Conservation (phyloP, 2,797 vertebrate genomes). For the Pseudocheirus occidentalis region DNA sequence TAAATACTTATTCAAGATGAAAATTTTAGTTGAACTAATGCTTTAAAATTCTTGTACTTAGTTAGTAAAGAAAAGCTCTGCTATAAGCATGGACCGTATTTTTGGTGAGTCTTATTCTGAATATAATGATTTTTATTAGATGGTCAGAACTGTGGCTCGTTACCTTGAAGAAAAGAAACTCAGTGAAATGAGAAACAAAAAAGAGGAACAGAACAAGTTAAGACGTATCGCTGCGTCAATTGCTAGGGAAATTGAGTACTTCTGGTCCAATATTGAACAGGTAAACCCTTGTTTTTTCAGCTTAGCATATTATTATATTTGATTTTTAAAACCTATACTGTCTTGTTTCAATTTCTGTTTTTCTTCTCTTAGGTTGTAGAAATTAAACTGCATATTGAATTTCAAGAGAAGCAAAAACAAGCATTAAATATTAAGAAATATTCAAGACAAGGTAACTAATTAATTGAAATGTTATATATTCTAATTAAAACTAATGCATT, state of each 20-base stretch:
- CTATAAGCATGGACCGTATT: not conserved
- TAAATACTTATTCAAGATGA: not conserved
- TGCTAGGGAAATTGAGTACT: conserved; percentile 94
- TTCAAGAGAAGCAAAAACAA: conserved; percentile 92
- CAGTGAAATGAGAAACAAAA: conserved; percentile 88
- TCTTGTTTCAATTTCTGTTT: not conserved
- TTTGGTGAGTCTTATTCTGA: conserved; percentile 21
- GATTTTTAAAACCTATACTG: conserved; percentile 41
- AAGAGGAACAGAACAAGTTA: conserved; percentile 90
- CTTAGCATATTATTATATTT: not conserved
- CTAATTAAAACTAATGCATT: not conserved
- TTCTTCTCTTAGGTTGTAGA: conserved; percentile 90
- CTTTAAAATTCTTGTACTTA: not conserved
- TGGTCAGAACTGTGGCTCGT: conserved; percentile 93
- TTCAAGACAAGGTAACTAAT: conserved; percentile 86
- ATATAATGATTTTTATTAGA: conserved; percentile 79
- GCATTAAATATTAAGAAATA: conserved; percentile 88
- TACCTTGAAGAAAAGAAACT: conserved; percentile 92
- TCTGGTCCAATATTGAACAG: conserved; percentile 97
- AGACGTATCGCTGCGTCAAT: conserved; percentile 93
- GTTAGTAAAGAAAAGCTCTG: not conserved
- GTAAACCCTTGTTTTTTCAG: conserved; percentile 72
- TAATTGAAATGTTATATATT: not conserved
- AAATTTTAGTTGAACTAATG: not conserved
- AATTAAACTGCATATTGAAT: conserved; percentile 94